Base-by-base conservation (phyloP, 53 echinoderm and acorn worm genomes). In the Luidia sarsii region DNA sequence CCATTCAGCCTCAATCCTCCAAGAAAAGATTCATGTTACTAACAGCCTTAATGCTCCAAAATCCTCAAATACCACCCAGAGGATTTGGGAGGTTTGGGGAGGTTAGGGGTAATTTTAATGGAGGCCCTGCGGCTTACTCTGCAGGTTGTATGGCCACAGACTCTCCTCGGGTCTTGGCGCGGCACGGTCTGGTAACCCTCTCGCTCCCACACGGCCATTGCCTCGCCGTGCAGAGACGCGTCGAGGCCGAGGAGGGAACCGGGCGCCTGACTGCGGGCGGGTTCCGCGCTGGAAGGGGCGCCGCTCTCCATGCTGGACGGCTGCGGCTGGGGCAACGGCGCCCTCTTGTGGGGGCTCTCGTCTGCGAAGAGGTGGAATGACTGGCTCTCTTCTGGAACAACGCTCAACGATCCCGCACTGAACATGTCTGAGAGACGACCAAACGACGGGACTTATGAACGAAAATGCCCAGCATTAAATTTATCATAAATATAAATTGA, bases 131-230 rank as follows among this genome's bases (percentile, higher is more conserved):
- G 45, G 39, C 77, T 77, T 61, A 77, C 77, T 38, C 61, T 27
- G 14, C 77, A 77, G 19, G 77, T 77, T 32, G 77, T 77, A 62
- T 77, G 77, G 7, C 62, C 62, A 31, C 77, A 77, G 30, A 45
- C 31, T 38, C 45, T 38, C 21, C 77, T 41, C 18, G 29, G 4
- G 34, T 61, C 19, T 19, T 60, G 61, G 61, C 33, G 13, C 20
- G 30, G 18, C 25, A 28, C 19, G 20, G 61, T 32, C 61, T 77
- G 77, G 61, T 77, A 46, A 11, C 77, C 41, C 19, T 46, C 61
- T 38, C 29, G 23, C 18, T 56, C 74, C 74, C 57, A 74, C 25
- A 45, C 16, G 20, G 35, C 33, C 18, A 8, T 64, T 15, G 30
- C 64, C 30, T 70, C 50, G 0, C 50, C 49, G n/a, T 15, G 31